Conservation (phyloP, 2,888 invertebrate genomes). For the Gisinianus flammeolus region DNA sequence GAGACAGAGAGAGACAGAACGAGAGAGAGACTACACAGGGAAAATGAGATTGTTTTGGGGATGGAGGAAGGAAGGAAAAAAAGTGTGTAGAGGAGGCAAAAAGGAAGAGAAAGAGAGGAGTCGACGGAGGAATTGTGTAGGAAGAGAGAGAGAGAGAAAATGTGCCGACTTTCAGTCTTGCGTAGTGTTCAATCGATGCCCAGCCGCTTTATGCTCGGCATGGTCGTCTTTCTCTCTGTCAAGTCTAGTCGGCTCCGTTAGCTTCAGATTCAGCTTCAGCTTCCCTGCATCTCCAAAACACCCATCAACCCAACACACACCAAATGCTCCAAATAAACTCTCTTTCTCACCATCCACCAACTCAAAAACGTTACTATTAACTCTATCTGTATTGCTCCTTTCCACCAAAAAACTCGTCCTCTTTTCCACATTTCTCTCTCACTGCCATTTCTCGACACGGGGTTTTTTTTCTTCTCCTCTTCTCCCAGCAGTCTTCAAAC, state of each 20-base stretch:
- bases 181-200: slow-evolving; percentile 57
- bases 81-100: neutral
- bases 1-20: neutral
- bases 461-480: neutral
- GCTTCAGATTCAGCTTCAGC: slow-evolving; percentile 20
- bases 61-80: neutral
- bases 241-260: slow-evolving; percentile 38
- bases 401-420: slow-evolving; percentile 19
- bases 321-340: slow-evolving; percentile 12
- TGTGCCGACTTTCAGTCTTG: slow-evolving; percentile 53
- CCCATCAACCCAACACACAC: neutral
- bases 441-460: neutral
- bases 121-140: slow-evolving; percentile 11
- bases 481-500: too few species aligned
- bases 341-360: neutral
- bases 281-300: slow-evolving; percentile 27
- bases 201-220: slow-evolving; percentile 49
- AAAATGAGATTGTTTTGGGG: slow-evolving; percentile 12
- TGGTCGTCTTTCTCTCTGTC: slow-evolving; percentile 39
- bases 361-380: neutral
- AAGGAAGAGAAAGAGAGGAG: slow-evolving; percentile 3
- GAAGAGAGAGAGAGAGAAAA: slow-evolving; percentile 23
- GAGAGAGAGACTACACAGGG: neutral
- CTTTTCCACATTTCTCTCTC: neutral
- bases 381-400: neutral